These are phyloP conservation scores for Anastatus disparis DNA, from an alignment of 1,140 invertebrate genomes.

Conservation along the genomic window DNA sequence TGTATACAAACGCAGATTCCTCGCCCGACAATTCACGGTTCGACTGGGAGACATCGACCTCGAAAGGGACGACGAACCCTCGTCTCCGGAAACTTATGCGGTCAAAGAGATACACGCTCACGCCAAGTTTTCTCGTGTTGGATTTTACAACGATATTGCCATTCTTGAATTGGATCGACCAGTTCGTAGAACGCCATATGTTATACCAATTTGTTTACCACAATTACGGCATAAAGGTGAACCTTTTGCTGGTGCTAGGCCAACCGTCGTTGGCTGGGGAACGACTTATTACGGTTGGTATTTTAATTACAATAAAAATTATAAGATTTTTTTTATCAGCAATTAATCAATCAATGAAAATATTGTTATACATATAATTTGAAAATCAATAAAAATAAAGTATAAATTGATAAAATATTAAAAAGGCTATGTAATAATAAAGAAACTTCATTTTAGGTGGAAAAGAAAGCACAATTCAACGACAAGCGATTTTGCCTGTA, in stretches of 20 bases:
- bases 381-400: too few species aligned
- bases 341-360: too few species aligned
- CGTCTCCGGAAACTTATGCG: slow-evolving; percentile 78
- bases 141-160: slow-evolving; percentile 93
- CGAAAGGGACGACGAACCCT: slow-evolving; percentile 82
- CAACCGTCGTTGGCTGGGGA: slow-evolving; percentile 93
- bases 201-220: slow-evolving; percentile 89
- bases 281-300: slow-evolving; percentile 80
- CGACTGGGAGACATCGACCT: slow-evolving; percentile 89
- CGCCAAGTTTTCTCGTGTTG: slow-evolving; percentile 82
- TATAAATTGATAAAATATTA: too few species aligned
- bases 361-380: too few species aligned
- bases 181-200: slow-evolving; percentile 82
- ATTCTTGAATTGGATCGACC: slow-evolving; percentile 79
- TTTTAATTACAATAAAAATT: too few species aligned
- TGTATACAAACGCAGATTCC: slow-evolving; percentile 82
- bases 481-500: slow-evolving; percentile 86
- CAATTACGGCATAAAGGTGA: slow-evolving; percentile 68
- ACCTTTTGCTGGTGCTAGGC: slow-evolving; percentile 76
- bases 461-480: slow-evolving; percentile 83
- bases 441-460: slow-evolving; percentile 74
- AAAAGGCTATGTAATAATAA: too few species aligned
- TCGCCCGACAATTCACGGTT: slow-evolving; percentile 86
- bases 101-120: slow-evolving; percentile 83
- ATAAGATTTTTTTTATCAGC: too few species aligned